Evolutionary conservation across 1,140 invertebrate species (phyloP).

Genomic region (Tribolium castaneum): DNA sequence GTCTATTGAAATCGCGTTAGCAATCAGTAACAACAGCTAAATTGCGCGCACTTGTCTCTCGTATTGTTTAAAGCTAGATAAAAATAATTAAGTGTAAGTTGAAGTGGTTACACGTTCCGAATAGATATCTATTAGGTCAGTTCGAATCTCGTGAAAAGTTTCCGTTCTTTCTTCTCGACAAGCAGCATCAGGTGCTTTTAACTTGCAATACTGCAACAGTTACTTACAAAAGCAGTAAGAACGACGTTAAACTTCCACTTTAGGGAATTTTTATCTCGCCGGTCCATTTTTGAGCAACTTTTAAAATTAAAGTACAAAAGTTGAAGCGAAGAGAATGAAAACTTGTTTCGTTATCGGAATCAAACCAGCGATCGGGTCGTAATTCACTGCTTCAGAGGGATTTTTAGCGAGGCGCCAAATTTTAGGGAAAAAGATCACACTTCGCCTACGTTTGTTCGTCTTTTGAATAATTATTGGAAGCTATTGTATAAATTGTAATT

Average conservation of each 20-base stretch:
- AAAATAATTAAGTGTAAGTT: not conserved
- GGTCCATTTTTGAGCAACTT: slow-evolving; percentile 19
- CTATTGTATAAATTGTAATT: too few species aligned
- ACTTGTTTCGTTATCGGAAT: slow-evolving; percentile 21
- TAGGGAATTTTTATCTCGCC: slow-evolving; percentile 30
- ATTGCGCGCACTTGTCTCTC: too few species aligned
- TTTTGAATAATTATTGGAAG: too few species aligned
- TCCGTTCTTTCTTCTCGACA: not conserved
- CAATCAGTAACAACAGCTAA: not conserved
- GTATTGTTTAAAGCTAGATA: too few species aligned
- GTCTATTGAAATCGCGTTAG: not conserved
- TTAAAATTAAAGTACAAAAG: slow-evolving; percentile 23
- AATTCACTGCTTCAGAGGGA: not conserved
- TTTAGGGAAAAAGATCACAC: too few species aligned
- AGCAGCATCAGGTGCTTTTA: slow-evolving; percentile 12
- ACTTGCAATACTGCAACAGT: slow-evolving; percentile 20
- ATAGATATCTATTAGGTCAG: slow-evolving; percentile 9
- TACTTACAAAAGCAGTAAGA: slow-evolving; percentile 7
- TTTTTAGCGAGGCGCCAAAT: too few species aligned
- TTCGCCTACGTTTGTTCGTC: too few species aligned
- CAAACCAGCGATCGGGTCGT: not conserved
- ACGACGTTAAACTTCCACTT: slow-evolving; percentile 9
- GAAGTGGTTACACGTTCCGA: not conserved
- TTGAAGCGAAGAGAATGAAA: slow-evolving; percentile 11
- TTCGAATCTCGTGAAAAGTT: slow-evolving; percentile 9